Evolutionary conservation across 2,797 vertebrate genomes (phyloP), one percentile per base, ranked within the genome.

Genomic region (Diceros bicornis): DNA sequence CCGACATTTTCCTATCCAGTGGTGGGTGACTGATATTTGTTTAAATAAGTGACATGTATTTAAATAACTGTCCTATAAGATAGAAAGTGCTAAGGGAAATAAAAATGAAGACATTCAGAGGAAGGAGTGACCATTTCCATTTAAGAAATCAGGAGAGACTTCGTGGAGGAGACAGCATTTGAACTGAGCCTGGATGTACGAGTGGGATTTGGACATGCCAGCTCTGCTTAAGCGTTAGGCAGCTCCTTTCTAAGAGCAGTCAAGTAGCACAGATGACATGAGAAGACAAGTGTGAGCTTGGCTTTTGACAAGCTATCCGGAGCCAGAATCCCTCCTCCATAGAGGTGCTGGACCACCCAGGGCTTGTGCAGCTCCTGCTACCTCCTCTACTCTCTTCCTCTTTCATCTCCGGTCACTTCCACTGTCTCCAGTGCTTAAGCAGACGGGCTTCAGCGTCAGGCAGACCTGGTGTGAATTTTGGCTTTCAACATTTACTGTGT

Each of bases 301-400:
- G 18, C 16, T 89, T 78, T 71, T 55, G 44, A 14, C 10, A 18
- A 34, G n/a, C 4, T 68, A 18, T 34, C 34, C 17, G 47, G 41
- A 25, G 37, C 41, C 7, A 1, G 41, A 69, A 21, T 25, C 6
- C 4, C 34, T 44, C 20, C 2, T 14, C 21, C 0, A 1, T 25
- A 2, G 68, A 37, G 57, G 6, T 12, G 32, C 23, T 9, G 32
- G 41, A 4, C 61, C 32, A 3, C 2, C 7, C n/a, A 9, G 20
- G 37, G 18, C 57, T 34, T 59, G 8, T 32, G 61, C 29, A 12
- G 20, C 9, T 2, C 12, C n/a, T 27, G 3, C 12, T 41, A 25
- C 34, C 23, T 78, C 29, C 4, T 52, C 27, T 50, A 0, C 17
- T 32, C 4, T 52, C 57, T 55, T 71, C 25, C 25, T 57, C 7